Base-by-base conservation (phyloP, 1,140 invertebrate species). In the Telenomus remus region DNA sequence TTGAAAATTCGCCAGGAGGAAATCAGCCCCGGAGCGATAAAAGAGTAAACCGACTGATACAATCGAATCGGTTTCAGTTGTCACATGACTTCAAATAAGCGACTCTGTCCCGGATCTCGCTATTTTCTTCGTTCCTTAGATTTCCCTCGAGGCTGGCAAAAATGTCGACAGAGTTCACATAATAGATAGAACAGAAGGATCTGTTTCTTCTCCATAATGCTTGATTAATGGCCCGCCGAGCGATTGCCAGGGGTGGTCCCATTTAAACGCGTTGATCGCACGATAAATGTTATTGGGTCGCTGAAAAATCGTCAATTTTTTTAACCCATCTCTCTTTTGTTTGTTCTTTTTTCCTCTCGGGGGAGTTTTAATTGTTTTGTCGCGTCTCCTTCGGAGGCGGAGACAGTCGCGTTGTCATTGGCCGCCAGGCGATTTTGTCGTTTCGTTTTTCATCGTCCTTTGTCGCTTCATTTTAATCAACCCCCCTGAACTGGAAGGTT, bases 81-180 rank as follows among this genome's bases (percentile, higher is more conserved):
- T 85, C 84, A 82, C 85, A 81, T 81, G 84, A 85, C 83, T 83
- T 73, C 82, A 79, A 83, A 86, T 85, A 85, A 85, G 81, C 82
- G 81, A 80, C 37, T 39, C 14, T 12, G 14, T 50, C 34, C n/a
- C 15, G 9, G 2, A 35, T 51, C 27, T 49, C 19, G 44, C 46
- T n/a, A n/a, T 7, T 15, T 27, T 19, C 5, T 43, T 15, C 47
- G 39, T 51, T 27, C 49, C 27, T 78, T 68, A 84, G 82, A 86
- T 86, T 86, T 86, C 85, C 85, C 85, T 59, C 11, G 85, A 79
- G 57, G 47, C 49, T 53, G 51, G 39, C 59, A 64, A 55, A 61
- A 55, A 68, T 11, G 37, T n/a, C 63, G 63, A 71, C 46, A 70
- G n/a, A 39, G 37, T 64, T 61, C 69, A 6, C 65, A 69, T 78